Percentiles rank a stretch among this genome's conserved stretches.
Conservation (phyloP, 2,113 vertebrate species). For the Etheostoma cragini region DNA sequence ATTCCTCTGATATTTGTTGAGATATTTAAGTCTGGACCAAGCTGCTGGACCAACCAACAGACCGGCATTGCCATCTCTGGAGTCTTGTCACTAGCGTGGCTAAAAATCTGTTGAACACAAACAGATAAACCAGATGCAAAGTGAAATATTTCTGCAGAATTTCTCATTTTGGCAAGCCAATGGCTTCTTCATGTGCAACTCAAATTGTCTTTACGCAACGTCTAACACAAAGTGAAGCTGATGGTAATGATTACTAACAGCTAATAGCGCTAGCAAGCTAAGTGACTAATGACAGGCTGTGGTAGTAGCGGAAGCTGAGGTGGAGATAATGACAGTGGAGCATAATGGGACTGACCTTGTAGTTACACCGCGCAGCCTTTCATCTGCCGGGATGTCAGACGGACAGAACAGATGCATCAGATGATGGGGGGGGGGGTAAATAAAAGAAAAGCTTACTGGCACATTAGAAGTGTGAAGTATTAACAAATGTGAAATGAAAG, state of each 20-base stretch:
- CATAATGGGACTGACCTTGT: conserved; percentile 76
- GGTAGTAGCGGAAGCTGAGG: conserved; percentile 76
- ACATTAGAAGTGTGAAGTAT: conserved; percentile 19
- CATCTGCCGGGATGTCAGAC: conserved; percentile 60
- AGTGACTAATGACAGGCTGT: conserved; percentile 75
- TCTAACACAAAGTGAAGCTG: conserved; percentile 1
- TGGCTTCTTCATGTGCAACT: not conserved
- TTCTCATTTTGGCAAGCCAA: not conserved
- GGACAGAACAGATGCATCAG: conserved; percentile 59
- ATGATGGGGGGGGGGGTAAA: conserved; percentile 3
- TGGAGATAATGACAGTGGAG: conserved; percentile 79
- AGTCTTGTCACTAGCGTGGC: not conserved
- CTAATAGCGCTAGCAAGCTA: conserved; percentile 58
- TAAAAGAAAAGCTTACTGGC: not conserved
- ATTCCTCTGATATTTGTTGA: not conserved
- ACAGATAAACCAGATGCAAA: not conserved
- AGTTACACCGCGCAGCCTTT: conserved; percentile 78
- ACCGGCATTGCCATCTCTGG: not conserved
- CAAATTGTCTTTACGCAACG: not conserved
- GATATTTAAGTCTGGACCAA: not conserved
- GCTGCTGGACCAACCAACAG: not conserved
- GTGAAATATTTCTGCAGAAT: not conserved
- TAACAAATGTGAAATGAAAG: not conserved
- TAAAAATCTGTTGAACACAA: not conserved
- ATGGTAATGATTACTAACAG: conserved; percentile 64